These are phyloP conservation scores for Stenopsyche tienmushanensis DNA, from an alignment of 1,140 invertebrate species.

Conservation along the genomic window DNA sequence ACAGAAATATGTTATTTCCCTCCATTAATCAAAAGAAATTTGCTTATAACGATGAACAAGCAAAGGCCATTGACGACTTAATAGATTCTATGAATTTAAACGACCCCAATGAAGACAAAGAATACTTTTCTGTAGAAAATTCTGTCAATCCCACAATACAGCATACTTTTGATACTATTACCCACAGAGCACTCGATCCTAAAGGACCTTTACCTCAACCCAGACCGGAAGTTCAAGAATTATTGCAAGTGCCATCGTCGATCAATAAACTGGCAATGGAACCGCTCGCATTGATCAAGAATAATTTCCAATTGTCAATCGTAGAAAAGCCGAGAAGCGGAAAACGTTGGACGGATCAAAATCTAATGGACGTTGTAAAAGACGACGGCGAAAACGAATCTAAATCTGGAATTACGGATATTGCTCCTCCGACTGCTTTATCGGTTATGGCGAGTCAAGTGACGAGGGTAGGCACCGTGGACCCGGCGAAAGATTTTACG, in stretches of 20 bases:
- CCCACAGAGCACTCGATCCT: constrained; percentile 51
- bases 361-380: constrained; percentile 23
- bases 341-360: constrained; percentile 30
- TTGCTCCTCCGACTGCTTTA: constrained; percentile 29
- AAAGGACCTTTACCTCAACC: constrained; percentile 49
- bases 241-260: constrained; percentile 50
- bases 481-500: constrained; percentile 49
- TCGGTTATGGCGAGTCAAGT: constrained; percentile 34
- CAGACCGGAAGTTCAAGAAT: constrained; percentile 50
- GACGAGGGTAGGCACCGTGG: constrained; percentile 47
- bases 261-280: constrained; percentile 47
- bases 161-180: constrained; percentile 52
- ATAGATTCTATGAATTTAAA: constrained; percentile 54
- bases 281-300: constrained; percentile 48
- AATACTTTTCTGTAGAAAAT: constrained; percentile 51
- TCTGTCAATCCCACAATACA: constrained; percentile 51
- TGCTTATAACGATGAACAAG: constrained; percentile 47
- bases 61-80: constrained; percentile 50
- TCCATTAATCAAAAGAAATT: constrained; percentile 48
- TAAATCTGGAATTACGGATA: constrained; percentile 42
- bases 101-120: constrained; percentile 51
- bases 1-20: constrained; percentile 53
- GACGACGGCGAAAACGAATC: constrained; percentile 23
- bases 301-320: constrained; percentile 48
- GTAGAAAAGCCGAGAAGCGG: constrained; percentile 46